Conservation (phyloP, 1,140 invertebrate species). For the Drosophila albomicans region DNA sequence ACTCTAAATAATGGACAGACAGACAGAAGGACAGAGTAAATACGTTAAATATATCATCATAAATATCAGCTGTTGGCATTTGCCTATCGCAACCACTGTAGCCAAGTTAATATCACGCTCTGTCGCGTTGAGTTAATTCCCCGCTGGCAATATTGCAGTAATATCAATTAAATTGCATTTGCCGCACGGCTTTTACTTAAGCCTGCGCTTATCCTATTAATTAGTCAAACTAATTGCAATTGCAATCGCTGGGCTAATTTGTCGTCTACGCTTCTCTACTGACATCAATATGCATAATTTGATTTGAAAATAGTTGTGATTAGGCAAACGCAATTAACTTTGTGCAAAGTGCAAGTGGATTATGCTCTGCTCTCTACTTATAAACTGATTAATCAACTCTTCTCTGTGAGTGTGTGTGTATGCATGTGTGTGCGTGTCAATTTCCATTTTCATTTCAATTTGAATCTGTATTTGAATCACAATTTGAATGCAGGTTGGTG, state of each 20-base stretch:
- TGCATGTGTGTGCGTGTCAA: not conserved
- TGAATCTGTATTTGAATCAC: not conserved
- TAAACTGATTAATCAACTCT: not conserved
- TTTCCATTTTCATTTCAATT: constrained; percentile 5
- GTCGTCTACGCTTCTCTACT: not conserved
- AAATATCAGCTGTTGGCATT: too few relatives aligned
- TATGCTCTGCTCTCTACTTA: not conserved
- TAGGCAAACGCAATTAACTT: not conserved
- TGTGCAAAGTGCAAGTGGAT: too few relatives aligned
- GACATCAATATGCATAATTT: not conserved
- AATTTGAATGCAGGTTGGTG: constrained; percentile 1
- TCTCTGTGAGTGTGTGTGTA: not conserved
- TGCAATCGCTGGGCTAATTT: not conserved
- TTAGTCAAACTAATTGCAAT: not conserved
- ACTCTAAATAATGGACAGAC: too few relatives aligned
- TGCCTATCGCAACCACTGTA: too few relatives aligned
- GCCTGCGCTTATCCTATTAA: not conserved
- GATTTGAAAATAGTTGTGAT: not conserved
- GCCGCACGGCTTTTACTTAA: not conserved
- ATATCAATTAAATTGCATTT: not conserved
- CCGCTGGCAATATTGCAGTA: not conserved
- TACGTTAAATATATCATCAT: too few relatives aligned
- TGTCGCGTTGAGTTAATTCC: not conserved
- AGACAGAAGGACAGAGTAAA: too few relatives aligned
- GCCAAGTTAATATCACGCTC: too few relatives aligned